Base-by-base conservation (phyloP, 2,888 invertebrate genomes). In the Seladonia tumulorum region DNA sequence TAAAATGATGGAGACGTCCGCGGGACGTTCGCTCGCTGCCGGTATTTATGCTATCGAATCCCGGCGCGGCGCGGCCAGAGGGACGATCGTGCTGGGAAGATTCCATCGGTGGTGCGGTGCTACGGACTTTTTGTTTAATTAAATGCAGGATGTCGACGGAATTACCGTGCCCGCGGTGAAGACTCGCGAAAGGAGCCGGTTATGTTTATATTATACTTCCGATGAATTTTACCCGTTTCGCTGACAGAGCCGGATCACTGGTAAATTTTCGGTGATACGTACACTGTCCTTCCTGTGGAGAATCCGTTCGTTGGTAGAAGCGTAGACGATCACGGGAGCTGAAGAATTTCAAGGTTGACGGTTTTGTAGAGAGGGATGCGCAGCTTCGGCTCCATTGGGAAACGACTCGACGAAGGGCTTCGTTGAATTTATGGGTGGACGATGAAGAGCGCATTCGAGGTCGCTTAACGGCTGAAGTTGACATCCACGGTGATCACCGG, bases 31-130 rank as follows among this genome's bases (percentile, higher is more conserved):
- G 70, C 5, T 53, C 14, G 45, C 35, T 35, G 63, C 25, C 29
- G 72, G 76, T 82, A 68, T 76, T 83, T 73, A 76, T 66, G 76
- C 47, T 83, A 83, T 83, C 83, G 83, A 82, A 76, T 82, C 82
- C 25, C 22, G 25, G 60, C 60, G 1, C n/a, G 57, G 57, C 57
- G 57, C 60, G 25, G 25, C 60, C 14, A n/a, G 25, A 60, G n/a
- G 14, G 25, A 12, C 60, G 25, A 14, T 14, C 14, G 22, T 16
- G 76, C 45, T 63, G 82, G 60, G 82, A 71, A 75, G 49, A 47
- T 82, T 73, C 66, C 47, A 45, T 35, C 29, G 70, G n/a, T 10
- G 35, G 35, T 29, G 60, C 60, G 60, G 16, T 68, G 25, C 29
- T 8, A 12, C 57, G 49, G 45, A 82, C 72, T 76, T 76, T 83